phyloP scores from a whole-genome alignment of 1,140 invertebrate genomes.

The Drusus annulatus region DNA sequence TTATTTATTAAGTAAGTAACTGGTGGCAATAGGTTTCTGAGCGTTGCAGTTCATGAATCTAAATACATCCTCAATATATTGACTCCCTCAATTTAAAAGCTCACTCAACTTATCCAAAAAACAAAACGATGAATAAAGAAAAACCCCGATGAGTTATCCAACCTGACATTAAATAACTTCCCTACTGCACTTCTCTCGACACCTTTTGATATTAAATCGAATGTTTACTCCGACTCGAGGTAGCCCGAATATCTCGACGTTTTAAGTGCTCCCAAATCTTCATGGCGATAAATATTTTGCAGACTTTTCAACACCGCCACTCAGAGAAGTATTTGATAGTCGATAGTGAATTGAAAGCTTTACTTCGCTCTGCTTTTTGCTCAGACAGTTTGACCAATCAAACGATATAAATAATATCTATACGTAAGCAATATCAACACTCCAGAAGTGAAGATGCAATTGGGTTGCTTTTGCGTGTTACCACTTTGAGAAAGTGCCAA shows the following conservation, averaged over 20 bases:
- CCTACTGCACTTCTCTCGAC: not conserved
- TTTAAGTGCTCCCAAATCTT: constrained; percentile 23
- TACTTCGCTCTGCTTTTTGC: not conserved
- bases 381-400: constrained; percentile 1
- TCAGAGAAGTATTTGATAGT: not conserved
- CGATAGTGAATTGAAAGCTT: constrained; percentile 36
- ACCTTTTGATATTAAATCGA: not conserved
- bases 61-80: too few relatives aligned
- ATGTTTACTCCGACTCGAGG: constrained; percentile 24
- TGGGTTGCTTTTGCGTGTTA: not conserved
- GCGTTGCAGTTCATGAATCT: too few relatives aligned
- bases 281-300: constrained; percentile 40
- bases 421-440: not conserved
- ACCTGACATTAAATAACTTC: not conserved
- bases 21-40: too few relatives aligned
- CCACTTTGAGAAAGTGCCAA: not conserved
- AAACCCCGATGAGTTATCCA: not conserved
- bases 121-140: too few relatives aligned
- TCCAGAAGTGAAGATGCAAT: not conserved
- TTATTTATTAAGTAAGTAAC: too few relatives aligned
- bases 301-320: constrained; percentile 32
- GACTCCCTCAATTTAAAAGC: too few relatives aligned
- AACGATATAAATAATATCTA: constrained; percentile 7
- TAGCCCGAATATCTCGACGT: not conserved
- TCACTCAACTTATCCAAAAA: too few relatives aligned